A percentile compares a stretch with the other conserved stretches of the same genome.
phyloP scores from a whole-genome alignment of 2,797 vertebrate species.

The Anguilla obscura region DNA sequence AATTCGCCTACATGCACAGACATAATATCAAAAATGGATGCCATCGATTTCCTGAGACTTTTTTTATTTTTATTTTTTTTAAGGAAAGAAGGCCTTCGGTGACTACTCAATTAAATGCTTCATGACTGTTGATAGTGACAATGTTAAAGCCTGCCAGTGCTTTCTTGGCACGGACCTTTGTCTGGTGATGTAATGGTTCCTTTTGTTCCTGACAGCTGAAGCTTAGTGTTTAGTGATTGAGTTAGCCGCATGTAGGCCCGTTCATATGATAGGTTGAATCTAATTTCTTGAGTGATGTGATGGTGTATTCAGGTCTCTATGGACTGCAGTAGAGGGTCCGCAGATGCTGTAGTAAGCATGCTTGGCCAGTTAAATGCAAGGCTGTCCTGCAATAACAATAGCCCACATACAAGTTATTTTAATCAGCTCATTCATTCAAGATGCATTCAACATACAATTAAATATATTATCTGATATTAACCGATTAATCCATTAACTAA shows the following conservation, averaged over 20 bases:
- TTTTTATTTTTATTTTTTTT: neutral
- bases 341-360: neutral
- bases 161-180: neutral
- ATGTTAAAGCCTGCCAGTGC: neutral
- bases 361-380: neutral
- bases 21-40: constrained; percentile 28
- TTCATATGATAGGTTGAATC: constrained; percentile 5
- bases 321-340: neutral
- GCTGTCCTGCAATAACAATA: neutral
- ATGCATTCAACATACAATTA: neutral
- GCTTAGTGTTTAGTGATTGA: constrained; percentile 9
- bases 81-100: constrained; percentile 21
- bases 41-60: constrained; percentile 19
- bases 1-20: constrained; percentile 4
- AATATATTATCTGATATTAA: too few species aligned
- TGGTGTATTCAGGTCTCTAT: neutral
- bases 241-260: neutral
- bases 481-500: neutral
- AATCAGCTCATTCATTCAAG: neutral
- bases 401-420: neutral
- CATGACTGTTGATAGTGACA: neutral
- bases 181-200: constrained; percentile 23
- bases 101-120: constrained; percentile 7
- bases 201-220: constrained; percentile 6
- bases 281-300: constrained; percentile 38